These are phyloP conservation scores for Pediacus dermestoides DNA, from an alignment of 2,888 invertebrate species.

Conservation along the genomic window DNA sequence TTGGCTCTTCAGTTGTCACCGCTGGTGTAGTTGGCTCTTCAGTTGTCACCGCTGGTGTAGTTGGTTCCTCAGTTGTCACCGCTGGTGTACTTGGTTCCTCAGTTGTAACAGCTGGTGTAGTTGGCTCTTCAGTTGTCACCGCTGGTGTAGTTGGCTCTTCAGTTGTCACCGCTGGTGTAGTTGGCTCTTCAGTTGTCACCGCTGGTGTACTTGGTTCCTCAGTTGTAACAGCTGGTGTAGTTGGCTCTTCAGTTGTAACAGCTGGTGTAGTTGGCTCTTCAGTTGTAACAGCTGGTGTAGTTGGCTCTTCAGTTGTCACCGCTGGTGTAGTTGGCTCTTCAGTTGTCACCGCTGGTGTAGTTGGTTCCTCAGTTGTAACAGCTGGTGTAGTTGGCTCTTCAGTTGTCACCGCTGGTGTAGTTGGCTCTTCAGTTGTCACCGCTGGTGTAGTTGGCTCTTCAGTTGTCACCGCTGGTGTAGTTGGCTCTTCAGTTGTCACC, in stretches of 20 bases:
- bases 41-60: constrained; percentile 16
- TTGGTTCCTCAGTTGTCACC: neutral
- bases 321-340: neutral
- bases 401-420: constrained; percentile 1
- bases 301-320: constrained; percentile 37
- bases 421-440: constrained; percentile 26
- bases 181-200: constrained; percentile 16
- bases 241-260: constrained; percentile 6
- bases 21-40: neutral
- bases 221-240: constrained; percentile 7
- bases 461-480: constrained; percentile 1
- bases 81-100: constrained; percentile 6
- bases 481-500: constrained; percentile 16
- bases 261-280: constrained; percentile 11
- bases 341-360: constrained; percentile 16
- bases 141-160: constrained; percentile 43
- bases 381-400: constrained; percentile 7
- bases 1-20: constrained; percentile 37
- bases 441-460: constrained; percentile 43
- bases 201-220: neutral
- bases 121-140: constrained; percentile 26
- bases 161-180: constrained; percentile 1
- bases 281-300: constrained; percentile 30
- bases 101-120: constrained; percentile 2
- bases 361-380: constrained; percentile 1